Conservation (phyloP, 2,113 vertebrate species). For the Salvelinus fontinalis region DNA sequence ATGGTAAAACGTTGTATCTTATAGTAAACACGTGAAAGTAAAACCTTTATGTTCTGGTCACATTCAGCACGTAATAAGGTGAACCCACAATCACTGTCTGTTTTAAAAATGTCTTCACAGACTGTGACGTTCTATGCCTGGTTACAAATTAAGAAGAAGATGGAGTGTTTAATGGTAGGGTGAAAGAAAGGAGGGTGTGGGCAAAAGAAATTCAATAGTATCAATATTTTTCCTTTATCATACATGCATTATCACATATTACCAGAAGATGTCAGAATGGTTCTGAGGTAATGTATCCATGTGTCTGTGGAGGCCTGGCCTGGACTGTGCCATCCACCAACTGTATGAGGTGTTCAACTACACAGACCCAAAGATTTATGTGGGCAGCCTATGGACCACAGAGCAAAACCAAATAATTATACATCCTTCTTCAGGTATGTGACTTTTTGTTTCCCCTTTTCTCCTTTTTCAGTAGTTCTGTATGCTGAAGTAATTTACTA, state of each 20-base stretch:
- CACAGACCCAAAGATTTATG: slow-evolving; percentile 3
- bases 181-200: background rate
- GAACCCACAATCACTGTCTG: background rate
- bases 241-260: slow-evolving; percentile 21
- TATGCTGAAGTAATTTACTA: too few species aligned
- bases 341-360: slow-evolving; percentile 16
- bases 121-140: slow-evolving; percentile 8
- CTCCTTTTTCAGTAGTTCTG: too few species aligned
- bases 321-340: slow-evolving; percentile 2
- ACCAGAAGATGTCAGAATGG: slow-evolving; percentile 31
- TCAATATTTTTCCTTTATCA: background rate
- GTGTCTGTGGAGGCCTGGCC: background rate
- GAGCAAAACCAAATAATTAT: slow-evolving; percentile 15
- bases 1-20: background rate
- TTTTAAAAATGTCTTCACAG: background rate
- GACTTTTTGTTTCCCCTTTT: too few species aligned
- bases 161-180: background rate
- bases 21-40: too few species aligned
- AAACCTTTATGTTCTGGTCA: background rate
- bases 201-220: background rate
- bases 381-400: slow-evolving; percentile 17
- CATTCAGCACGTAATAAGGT: background rate
- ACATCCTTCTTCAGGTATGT: too few species aligned
- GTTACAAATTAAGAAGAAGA: background rate
- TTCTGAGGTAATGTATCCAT: background rate